Evolutionary conservation across 1,140 invertebrate genomes (phyloP).

Genomic region (Drosophila melanica): DNA sequence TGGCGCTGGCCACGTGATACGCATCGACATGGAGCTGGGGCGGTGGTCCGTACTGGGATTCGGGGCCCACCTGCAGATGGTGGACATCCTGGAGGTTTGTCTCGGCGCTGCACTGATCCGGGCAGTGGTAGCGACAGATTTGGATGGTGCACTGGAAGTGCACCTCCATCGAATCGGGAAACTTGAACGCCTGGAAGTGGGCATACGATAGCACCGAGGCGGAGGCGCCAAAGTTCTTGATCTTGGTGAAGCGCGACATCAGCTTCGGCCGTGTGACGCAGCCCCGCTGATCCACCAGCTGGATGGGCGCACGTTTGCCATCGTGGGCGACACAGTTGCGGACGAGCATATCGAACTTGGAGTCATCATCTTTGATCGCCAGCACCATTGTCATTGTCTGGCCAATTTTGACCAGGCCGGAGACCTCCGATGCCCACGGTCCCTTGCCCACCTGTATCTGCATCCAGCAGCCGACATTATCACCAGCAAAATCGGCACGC

Average conservation of each 20-base stretch:
- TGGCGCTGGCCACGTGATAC: conserved; percentile 85
- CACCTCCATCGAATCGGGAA: conserved; percentile 98
- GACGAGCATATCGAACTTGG: conserved; percentile 98
- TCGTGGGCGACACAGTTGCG: conserved; percentile 97
- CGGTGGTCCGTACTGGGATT: conserved; percentile 89
- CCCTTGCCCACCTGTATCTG: conserved; percentile 97
- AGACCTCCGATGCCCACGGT: conserved; percentile 97
- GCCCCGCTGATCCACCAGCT: conserved; percentile 95
- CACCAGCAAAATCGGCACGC: conserved; percentile 95
- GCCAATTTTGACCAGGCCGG: conserved; percentile 96
- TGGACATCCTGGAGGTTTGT: conserved; percentile 86
- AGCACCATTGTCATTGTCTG: conserved; percentile 99
- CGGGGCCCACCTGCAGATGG: conserved; percentile 85
- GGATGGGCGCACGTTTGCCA: conserved; percentile 96
- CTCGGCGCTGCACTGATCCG: conserved; percentile 91
- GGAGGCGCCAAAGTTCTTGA: conserved; percentile 96
- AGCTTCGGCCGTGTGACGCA: conserved; percentile 96
- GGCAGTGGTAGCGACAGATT: conserved; percentile 96
- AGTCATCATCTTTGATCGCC: conserved; percentile 97
- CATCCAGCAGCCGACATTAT: conserved; percentile 98
- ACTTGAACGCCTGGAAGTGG: conserved; percentile 97
- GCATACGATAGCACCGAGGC: conserved; percentile 96
- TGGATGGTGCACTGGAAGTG: conserved; percentile 98
- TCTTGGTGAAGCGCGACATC: conserved; percentile 97
- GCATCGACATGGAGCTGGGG: conserved; percentile 86